phyloP scores from a whole-genome alignment of 2,888 invertebrate genomes.

The Campaea margaritaria region DNA sequence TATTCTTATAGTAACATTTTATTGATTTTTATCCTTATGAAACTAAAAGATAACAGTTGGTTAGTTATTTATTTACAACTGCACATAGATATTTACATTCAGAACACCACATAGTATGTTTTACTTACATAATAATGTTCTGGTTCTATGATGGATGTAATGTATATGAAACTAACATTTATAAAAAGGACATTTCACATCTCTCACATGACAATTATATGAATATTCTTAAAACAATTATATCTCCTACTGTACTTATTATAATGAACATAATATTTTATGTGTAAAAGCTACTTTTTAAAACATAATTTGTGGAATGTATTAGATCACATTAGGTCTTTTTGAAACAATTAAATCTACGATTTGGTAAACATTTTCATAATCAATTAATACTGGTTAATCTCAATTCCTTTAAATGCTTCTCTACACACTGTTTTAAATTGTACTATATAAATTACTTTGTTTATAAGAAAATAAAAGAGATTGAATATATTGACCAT shows the following conservation, averaged over 20 bases:
- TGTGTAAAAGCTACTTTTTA: slow-evolving; percentile 11
- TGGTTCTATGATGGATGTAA: too few relatives aligned
- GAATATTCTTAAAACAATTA: not conserved
- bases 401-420: slow-evolving; percentile 30
- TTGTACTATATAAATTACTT: slow-evolving; percentile 22
- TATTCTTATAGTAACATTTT: slow-evolving; percentile 17
- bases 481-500: too few relatives aligned
- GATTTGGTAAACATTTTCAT: slow-evolving; percentile 29
- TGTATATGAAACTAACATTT: not conserved
- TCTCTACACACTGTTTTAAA: slow-evolving; percentile 19
- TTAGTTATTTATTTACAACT: slow-evolving; percentile 32
- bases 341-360: slow-evolving; percentile 29
- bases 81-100: slow-evolving; percentile 32
- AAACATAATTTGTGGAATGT: slow-evolving; percentile 31
- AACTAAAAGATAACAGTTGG: slow-evolving; percentile 30
- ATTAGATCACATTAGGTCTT: slow-evolving; percentile 30
- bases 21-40: slow-evolving; percentile 34
- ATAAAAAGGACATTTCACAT: slow-evolving; percentile 1
- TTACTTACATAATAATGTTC: too few relatives aligned
- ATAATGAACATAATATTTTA: slow-evolving; percentile 12
- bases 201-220: not conserved
- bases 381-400: slow-evolving; percentile 35
- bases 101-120: not conserved
- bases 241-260: slow-evolving; percentile 17
- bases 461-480: too few relatives aligned